Conservation (phyloP, 2,113 vertebrate genomes). For the Rhynchopsitta pachyrhyncha region DNA sequence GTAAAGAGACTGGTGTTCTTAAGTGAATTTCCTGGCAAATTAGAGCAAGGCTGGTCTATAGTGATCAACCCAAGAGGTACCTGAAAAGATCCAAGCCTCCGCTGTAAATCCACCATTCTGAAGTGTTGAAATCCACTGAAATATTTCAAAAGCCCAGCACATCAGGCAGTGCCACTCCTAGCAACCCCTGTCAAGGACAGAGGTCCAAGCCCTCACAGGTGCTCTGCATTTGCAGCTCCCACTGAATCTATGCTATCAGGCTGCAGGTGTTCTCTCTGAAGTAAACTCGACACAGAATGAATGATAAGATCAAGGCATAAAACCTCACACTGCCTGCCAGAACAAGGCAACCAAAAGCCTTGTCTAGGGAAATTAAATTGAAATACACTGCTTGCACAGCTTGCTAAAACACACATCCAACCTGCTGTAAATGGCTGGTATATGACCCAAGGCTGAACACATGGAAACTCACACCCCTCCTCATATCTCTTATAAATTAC, state of each 20-base stretch:
- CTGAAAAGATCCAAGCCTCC: neutral
- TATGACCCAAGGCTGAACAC: neutral
- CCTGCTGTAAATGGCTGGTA: neutral
- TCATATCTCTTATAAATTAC: neutral
- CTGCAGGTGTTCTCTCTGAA: slow-evolving; percentile 47
- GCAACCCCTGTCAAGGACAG: neutral
- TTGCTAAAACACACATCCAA: neutral
- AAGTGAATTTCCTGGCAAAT: neutral
- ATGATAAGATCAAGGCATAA: slow-evolving; percentile 34
- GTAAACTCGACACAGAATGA: neutral
- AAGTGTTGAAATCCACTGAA: neutral
- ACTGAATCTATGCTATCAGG: neutral
- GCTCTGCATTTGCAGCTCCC: neutral
- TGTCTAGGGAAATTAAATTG: slow-evolving; percentile 58
- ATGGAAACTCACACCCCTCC: neutral
- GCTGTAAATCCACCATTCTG: neutral
- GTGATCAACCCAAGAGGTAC: rapidly evolving
- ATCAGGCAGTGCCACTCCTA: neutral
- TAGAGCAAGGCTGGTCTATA: neutral
- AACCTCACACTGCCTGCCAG: slow-evolving; percentile 39
- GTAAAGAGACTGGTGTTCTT: neutral
- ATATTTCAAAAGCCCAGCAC: neutral
- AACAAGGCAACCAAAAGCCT: slow-evolving; percentile 17
- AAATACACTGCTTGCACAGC: slow-evolving; percentile 8
- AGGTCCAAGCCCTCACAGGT: neutral